Conservation (phyloP, 2,113 vertebrate genomes). For the Crotalus helleri region DNA sequence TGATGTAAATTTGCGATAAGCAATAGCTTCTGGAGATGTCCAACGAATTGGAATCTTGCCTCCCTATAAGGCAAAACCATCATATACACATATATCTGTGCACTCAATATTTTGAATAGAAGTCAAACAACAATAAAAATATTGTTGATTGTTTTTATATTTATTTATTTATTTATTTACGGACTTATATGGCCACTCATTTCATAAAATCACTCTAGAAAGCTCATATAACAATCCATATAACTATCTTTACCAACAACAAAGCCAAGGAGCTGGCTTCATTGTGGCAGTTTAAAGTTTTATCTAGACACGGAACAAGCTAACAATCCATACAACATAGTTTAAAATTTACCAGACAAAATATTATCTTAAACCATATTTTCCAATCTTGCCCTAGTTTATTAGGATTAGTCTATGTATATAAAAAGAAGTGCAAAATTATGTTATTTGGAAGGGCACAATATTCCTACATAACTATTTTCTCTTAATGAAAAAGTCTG, state of each 20-base stretch:
- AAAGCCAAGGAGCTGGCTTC: not conserved
- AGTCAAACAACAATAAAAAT: not conserved
- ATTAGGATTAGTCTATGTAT: not conserved
- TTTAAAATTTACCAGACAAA: not conserved
- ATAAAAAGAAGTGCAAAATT: not conserved
- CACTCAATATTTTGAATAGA: no score
- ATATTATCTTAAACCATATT: not conserved
- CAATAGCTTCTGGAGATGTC: conserved; percentile 96
- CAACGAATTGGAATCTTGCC: conserved; percentile 98
- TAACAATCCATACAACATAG: not conserved
- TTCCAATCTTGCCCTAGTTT: not conserved
- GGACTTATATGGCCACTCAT: not conserved
- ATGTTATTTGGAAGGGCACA: not conserved
- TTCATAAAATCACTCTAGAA: not conserved
- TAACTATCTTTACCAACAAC: not conserved
- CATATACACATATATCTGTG: not conserved
- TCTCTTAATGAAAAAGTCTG: not conserved
- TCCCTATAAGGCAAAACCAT: conserved; percentile 72
- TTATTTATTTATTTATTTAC: not conserved
- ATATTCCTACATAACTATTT: not conserved
- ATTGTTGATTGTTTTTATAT: not conserved
- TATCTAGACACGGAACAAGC: not conserved
- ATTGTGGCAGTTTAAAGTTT: not conserved
- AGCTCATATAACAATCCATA: not conserved
- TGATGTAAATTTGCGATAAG: conserved; percentile 97